These are phyloP conservation scores for Hedychridium roseum DNA, from an alignment of 2,888 invertebrate genomes.

Conservation along the genomic window DNA sequence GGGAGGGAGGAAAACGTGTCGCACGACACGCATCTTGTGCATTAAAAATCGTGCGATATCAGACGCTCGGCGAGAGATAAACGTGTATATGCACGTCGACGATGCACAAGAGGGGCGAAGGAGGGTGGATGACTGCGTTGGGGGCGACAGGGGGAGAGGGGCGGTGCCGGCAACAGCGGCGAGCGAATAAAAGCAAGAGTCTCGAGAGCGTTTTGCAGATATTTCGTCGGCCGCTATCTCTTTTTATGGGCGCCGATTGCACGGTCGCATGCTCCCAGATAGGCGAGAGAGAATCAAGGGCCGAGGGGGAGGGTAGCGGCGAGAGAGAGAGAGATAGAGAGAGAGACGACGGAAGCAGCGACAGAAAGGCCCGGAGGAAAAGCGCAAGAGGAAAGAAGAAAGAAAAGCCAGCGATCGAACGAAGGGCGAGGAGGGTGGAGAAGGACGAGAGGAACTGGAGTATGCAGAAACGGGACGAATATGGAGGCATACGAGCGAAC, in stretches of 20 bases:
- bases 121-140: too few species aligned
- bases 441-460: too few species aligned
- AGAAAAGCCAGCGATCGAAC: too few species aligned
- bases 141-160: conserved; percentile 7
- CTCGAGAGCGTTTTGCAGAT: conserved; percentile 32
- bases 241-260: conserved; percentile 42
- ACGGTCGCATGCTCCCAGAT: conserved; percentile 31
- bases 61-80: conserved; percentile 24
- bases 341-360: conserved; percentile 1
- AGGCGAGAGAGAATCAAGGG: too few species aligned
- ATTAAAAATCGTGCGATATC: conserved; percentile 33
- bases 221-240: conserved; percentile 36
- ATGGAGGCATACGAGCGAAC: neutral
- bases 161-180: conserved; percentile 6
- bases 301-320: neutral
- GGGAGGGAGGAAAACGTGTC: too few species aligned
- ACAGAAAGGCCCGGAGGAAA: too few species aligned
- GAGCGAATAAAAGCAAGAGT: conserved; percentile 34
- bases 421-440: too few species aligned
- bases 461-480: too few species aligned
- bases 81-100: too few species aligned
- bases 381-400: too few species aligned
- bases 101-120: too few species aligned
- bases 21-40: too few species aligned
- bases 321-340: conserved; percentile 1